Conservation (phyloP, 1,140 invertebrate genomes). For the Zelostemma sp. region DNA sequence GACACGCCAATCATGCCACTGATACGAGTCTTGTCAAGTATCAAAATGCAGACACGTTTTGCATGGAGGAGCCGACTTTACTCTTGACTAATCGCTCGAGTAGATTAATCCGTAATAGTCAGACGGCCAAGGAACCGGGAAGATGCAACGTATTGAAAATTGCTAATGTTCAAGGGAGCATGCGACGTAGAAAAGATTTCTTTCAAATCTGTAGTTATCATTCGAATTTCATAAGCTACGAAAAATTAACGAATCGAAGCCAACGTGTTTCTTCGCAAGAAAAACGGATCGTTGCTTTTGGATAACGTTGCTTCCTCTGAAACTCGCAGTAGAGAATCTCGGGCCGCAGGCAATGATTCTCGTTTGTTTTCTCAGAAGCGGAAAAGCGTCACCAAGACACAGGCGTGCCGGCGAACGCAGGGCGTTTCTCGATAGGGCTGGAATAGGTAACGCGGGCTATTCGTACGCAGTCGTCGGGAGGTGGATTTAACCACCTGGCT, state of each 20-base stretch:
- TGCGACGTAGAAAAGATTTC: too few species aligned
- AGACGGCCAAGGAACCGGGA: background rate
- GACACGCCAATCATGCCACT: slow-evolving; percentile 8
- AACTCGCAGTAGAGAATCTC: too few species aligned
- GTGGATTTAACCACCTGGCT: slow-evolving; percentile 38
- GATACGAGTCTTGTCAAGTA: slow-evolving; percentile 27
- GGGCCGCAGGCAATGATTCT: background rate
- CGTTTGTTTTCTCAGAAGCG: background rate
- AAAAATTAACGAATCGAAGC: too few species aligned
- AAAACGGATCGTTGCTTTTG: too few species aligned
- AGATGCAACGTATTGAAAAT: background rate
- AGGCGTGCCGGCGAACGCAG: slow-evolving; percentile 44
- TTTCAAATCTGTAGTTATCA: too few species aligned
- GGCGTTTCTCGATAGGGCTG: slow-evolving; percentile 44
- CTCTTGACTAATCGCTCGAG: slow-evolving; percentile 4
- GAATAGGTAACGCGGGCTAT: slow-evolving; percentile 45
- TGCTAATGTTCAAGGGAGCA: too few species aligned
- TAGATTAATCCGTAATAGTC: slow-evolving; percentile 3
- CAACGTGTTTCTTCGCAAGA: too few species aligned
- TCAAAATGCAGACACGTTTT: slow-evolving; percentile 26
- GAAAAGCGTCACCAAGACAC: slow-evolving; percentile 13
- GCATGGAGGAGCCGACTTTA: slow-evolving; percentile 10
- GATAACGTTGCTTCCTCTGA: too few species aligned
- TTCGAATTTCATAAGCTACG: too few species aligned
- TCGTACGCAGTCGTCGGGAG: slow-evolving; percentile 45